Base-by-base conservation (phyloP, 2,113 vertebrate species). In the Corapipo altera region DNA sequence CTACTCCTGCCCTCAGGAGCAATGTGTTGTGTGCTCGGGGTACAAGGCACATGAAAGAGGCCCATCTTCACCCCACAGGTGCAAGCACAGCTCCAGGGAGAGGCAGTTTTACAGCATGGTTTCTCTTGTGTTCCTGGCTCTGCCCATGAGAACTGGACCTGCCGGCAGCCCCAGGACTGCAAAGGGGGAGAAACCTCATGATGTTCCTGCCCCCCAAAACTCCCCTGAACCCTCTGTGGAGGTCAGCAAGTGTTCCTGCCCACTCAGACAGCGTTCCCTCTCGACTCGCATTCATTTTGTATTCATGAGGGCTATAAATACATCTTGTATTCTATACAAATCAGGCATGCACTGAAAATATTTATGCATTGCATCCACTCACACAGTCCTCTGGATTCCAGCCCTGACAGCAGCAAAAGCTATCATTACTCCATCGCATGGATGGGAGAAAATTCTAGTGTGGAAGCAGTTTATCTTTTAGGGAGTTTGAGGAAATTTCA, bases 221-320 rank as follows among this genome's bases (percentile, higher is more conserved):
- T 33, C 27, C 33, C 43, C 67, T 6, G 15, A 44, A 49, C 52
- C 0, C 2, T 61, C 59, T 2, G 0, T 2, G 8, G 44, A 43
- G 73, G 28, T 57, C 48, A 22, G 21, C 7, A 20, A 24, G 10
- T 8, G 33, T 30, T 72, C 49, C 77, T 69, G 52, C 51, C 55
- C 3, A 11, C 73, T 33, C 48, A 67, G 66, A 19, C 73, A 27
- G 30, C 6, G 69, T 1, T 71, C 43, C 16, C 17, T 43, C 76
- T 51, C 8, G 4, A 9, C 76, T 81, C 92, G 15, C 73, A 91
- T 92, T 84, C 81, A 65, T 89, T 93, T 26, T 43, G 73, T 30
- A 17, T 30, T 94, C 77, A 39, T 81, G 75, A 85, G 84, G 81
- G 91, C 85, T 94, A 89, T 96, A 93, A 93, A 93, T 96, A 85